Evolutionary conservation across 2,888 invertebrate species (phyloP), one percentile per base, ranked within the genome.

Genomic region (Pollenia griseotomentosa): DNA sequence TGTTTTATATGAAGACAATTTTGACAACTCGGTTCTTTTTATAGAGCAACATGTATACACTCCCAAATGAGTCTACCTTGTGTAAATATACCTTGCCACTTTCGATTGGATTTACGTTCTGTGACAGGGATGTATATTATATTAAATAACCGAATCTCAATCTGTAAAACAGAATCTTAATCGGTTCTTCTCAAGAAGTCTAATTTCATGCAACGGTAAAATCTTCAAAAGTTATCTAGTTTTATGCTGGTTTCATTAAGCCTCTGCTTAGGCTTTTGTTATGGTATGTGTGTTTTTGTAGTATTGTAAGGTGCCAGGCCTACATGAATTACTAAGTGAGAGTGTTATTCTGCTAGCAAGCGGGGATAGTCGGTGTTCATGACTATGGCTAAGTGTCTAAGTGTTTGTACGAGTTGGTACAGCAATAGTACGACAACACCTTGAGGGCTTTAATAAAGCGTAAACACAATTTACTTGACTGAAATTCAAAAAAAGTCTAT

Each of bases 271-370:
- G 11, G 40, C 16, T 33, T 2, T 12, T 11, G 12, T 10, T 40
- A 57, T 33, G 10, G n/a, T 73, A 33, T 33, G 33, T 33, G 33
- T 19, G 14, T 51, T 46, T 14, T 65, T 66, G 4, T n/a, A 23
- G 42, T 23, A 48, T 40, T 74, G 33, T 70, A 70, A 85, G 84
- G 74, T 85, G 79, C 74, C 84, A 80, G 79, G 74, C 79, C 74
- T 80, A 85, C 74, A 85, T 48, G 42, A 80, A 53, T 75, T 74
- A 68, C 74, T 19, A 55, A 85, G 79, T 75, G 84, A 85, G 84
- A 85, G 84, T 80, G 84, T 85, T 85, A 44, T 59, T 23, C 59
- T 68, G 75, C 33, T 48, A 66, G 68, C 61, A 53, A 84, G 74
- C 19, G 68, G 48, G 59, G 4, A 61, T 63, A 48, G 55, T 55